Percentiles rank a stretch among this genome's conserved stretches.
These are phyloP conservation scores for Platorchestia sp. DNA, from an alignment of 1,140 invertebrate genomes.

Conservation along the genomic window DNA sequence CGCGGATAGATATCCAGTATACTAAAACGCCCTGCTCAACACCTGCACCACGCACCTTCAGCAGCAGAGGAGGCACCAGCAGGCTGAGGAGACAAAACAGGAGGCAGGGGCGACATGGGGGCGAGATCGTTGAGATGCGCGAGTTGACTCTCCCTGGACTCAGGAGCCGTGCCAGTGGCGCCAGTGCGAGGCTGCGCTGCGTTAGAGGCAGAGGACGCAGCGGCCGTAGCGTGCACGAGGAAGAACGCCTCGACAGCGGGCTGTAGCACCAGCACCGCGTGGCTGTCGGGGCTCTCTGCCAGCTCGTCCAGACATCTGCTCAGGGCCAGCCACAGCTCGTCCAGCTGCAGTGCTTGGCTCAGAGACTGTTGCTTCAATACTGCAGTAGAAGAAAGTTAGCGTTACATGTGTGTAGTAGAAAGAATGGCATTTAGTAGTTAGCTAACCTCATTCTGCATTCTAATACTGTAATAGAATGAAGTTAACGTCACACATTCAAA, in stretches of 20 bases:
- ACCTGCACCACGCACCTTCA: background rate
- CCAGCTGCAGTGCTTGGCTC: conserved; percentile 81
- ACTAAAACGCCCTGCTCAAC: too few relatives aligned
- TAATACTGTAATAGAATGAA: too few relatives aligned
- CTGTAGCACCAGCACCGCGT: conserved; percentile 92
- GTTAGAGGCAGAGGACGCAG: conserved; percentile 67
- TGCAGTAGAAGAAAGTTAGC: background rate
- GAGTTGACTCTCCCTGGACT: conserved; percentile 74
- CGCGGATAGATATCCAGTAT: too few relatives aligned
- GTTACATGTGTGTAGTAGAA: background rate
- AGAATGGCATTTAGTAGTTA: too few relatives aligned
- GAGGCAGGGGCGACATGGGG: conserved; percentile 72
- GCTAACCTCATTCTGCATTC: too few relatives aligned
- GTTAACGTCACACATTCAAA: too few relatives aligned
- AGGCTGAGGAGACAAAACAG: conserved; percentile 18
- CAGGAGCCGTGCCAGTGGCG: conserved; percentile 51
- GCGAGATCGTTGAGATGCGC: conserved; percentile 74
- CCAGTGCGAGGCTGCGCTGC: conserved; percentile 66
- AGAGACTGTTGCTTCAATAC: conserved; percentile 74
- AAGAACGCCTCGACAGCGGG: conserved; percentile 94
- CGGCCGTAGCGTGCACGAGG: conserved; percentile 82
- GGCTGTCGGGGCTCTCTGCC: conserved; percentile 90
- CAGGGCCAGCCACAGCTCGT: conserved; percentile 85
- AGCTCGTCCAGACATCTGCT: conserved; percentile 86
- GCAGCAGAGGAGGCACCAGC: background rate